Evolutionary conservation across 2,888 invertebrate species (phyloP), one percentile per base, ranked within the genome.

Genomic region (Crepidodera aurea): DNA sequence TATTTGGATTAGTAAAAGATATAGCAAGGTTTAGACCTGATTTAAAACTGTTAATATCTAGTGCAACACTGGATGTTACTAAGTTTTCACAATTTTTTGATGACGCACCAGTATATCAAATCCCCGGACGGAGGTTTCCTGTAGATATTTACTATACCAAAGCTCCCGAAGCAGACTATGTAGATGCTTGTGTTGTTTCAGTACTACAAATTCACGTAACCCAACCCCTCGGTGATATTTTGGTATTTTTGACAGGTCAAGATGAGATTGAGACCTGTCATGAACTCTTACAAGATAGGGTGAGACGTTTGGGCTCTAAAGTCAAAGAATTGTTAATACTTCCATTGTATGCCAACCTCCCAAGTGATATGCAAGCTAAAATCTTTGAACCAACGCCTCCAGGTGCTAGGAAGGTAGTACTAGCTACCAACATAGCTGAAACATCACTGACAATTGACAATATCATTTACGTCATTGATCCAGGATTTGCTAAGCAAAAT

Each of bases 61-160:
- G 96, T 81, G 99, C 99, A 1, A 99, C 99, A 0, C 83, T 99
- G 22, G 98, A 99, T 84, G 98, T 98, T 12, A 92, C 96, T 72
- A 99, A 99, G 78, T 99, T 99, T 81, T 96, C 97, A 1, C 89
- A 89, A 73, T 99, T 99, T 81, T 99, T 99, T 82, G 98, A 99
- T 82, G 95, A 96, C 78, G 98, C 99, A 0, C 98, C 98, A 1
- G 95, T 98, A 71, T 98, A 98, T 80, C 86, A 95, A 60, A 98
- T 99, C 75, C 98, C 98, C 25, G 99, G 99, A n/a, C 72, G 81
- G 27, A 66, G 98, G 69, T 98, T 94, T 84, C 98, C 98, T 1
- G 99, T 99, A 0, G 95, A 99, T 79, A 96, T 99, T 74, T 99
- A 95, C 81, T 99, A 99, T 78, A 99, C 99, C 0, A 96, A 97